Evolutionary conservation across 1,140 invertebrate species (phyloP).

Genomic region (Telenomus remus): DNA sequence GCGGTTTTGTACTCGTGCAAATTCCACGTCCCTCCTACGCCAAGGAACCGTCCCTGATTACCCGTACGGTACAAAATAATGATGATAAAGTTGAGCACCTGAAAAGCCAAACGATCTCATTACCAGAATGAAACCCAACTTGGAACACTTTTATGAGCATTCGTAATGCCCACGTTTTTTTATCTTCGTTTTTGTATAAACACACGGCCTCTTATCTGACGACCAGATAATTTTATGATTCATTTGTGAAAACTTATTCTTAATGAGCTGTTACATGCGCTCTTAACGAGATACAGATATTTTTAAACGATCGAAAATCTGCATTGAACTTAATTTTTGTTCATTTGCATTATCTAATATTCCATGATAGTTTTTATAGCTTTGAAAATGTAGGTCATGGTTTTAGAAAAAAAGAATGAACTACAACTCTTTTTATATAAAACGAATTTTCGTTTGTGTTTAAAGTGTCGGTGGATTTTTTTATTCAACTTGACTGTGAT

Average conservation of each 20-base stretch:
- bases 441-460: too few relatives aligned
- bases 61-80: conserved; percentile 87
- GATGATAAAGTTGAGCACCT: conserved; percentile 88
- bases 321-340: too few relatives aligned
- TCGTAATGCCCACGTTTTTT: conserved; percentile 14
- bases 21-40: conserved; percentile 92
- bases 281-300: too few relatives aligned
- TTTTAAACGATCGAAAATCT: too few relatives aligned
- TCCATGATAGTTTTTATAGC: too few relatives aligned
- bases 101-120: conserved; percentile 60
- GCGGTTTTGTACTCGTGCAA: conserved; percentile 89
- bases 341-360: too few relatives aligned
- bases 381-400: too few relatives aligned
- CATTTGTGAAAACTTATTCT: conserved; percentile 41
- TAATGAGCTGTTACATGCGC: conserved; percentile 9
- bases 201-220: conserved; percentile 35
- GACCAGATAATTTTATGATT: conserved; percentile 48
- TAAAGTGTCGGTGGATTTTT: too few relatives aligned
- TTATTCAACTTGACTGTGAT: too few relatives aligned
- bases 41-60: conserved; percentile 85
- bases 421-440: too few relatives aligned
- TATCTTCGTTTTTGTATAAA: conserved; percentile 54
- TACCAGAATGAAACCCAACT: neutral
- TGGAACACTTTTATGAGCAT: conserved; percentile 12
- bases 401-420: too few relatives aligned